Conservation (phyloP, 2,113 vertebrate species). For the Urocynchramus pylzowi region DNA sequence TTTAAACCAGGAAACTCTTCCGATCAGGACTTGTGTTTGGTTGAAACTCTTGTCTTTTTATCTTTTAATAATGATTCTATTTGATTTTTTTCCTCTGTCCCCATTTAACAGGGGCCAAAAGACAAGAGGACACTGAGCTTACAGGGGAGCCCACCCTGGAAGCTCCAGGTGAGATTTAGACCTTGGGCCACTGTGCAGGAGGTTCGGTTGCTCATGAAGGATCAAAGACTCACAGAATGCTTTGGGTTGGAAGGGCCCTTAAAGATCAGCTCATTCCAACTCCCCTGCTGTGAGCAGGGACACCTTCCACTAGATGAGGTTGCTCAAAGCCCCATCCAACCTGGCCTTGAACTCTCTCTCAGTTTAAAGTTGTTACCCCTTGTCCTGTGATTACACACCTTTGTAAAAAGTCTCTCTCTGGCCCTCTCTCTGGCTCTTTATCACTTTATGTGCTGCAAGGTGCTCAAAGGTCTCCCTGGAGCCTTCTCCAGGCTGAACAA, state of each 20-base stretch:
- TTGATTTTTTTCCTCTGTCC: background rate
- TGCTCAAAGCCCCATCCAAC: background rate
- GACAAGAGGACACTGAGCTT: background rate
- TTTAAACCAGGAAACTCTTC: background rate
- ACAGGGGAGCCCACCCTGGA: background rate
- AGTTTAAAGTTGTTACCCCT: background rate
- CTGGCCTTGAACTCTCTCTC: background rate
- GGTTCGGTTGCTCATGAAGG: background rate
- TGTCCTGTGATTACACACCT: background rate
- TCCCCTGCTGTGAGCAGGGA: background rate
- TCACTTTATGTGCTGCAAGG: background rate
- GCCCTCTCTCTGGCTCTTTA: background rate
- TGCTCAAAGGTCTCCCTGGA: background rate
- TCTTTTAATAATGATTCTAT: background rate
- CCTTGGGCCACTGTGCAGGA: background rate
- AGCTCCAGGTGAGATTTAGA: background rate
- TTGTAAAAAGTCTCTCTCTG: background rate
- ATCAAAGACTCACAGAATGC: background rate
- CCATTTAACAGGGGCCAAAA: background rate
- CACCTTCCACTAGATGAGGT: background rate
- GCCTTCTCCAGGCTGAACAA: background rate
- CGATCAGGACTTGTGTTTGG: background rate
- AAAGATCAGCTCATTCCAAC: accelerated
- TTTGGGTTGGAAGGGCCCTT: background rate
- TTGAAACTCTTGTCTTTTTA: background rate